Conservation (phyloP, 2,113 vertebrate species). For the Xenopus borealis region DNA sequence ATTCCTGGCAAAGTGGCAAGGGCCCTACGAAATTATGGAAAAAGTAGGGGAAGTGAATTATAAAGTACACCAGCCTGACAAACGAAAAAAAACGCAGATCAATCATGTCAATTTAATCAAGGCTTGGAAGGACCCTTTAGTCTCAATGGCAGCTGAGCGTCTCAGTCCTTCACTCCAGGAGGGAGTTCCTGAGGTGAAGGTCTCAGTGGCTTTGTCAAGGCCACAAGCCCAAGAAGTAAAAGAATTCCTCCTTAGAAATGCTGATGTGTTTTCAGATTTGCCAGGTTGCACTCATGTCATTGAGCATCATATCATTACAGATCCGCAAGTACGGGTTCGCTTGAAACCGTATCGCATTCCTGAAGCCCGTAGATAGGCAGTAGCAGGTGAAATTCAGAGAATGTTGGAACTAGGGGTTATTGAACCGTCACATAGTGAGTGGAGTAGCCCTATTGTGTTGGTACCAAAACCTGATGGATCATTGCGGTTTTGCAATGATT, state of each 20-base stretch:
- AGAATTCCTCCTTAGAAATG: background rate
- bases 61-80: background rate
- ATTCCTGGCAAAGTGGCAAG: background rate
- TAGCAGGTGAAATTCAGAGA: slow-evolving; percentile 10
- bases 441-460: slow-evolving; percentile 44
- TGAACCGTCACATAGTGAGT: slow-evolving; percentile 38
- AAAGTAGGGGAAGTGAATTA: background rate
- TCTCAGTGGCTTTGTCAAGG: background rate
- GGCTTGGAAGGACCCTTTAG: background rate
- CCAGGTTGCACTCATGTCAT: background rate
- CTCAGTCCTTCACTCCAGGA: background rate
- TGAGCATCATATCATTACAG: background rate
- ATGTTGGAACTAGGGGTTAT: slow-evolving; percentile 40
- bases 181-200: background rate
- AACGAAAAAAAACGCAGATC: background rate
- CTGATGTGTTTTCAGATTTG: background rate
- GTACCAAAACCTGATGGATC: slow-evolving; percentile 37
- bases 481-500: slow-evolving; percentile 42
- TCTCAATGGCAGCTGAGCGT: background rate
- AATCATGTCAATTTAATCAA: background rate
- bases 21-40: background rate
- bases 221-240: background rate
- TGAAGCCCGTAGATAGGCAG: slow-evolving; percentile 5
- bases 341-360: background rate
- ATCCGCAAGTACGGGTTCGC: background rate